Evolutionary conservation across 2,888 invertebrate species (phyloP).

Genomic region (Harmothoe impar): DNA sequence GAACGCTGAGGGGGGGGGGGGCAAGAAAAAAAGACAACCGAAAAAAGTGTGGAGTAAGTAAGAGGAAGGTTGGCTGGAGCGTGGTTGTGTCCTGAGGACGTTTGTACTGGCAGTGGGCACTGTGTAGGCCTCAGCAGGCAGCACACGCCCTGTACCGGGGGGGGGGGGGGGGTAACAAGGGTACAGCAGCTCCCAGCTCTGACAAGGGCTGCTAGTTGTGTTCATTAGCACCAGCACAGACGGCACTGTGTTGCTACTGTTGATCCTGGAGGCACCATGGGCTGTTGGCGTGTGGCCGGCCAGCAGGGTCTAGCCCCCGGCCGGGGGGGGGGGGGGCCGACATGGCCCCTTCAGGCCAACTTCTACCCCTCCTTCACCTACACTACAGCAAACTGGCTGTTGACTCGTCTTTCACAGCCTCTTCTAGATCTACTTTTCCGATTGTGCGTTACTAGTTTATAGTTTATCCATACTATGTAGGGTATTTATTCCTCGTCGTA

Average conservation of each 20-base stretch:
- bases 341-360: too few species aligned
- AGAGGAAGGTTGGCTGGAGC: neutral
- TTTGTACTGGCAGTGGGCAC: conserved; percentile 15
- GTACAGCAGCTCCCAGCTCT: neutral
- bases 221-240: neutral
- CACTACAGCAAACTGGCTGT: too few species aligned
- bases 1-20: too few species aligned
- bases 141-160: neutral
- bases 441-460: too few species aligned
- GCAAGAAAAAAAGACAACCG: neutral
- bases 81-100: neutral
- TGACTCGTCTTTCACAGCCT: too few species aligned
- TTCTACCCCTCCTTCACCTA: too few species aligned
- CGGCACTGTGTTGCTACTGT: neutral
- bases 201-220: neutral
- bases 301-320: too few species aligned
- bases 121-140: neutral
- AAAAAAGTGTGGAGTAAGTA: neutral
- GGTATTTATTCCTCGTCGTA: too few species aligned
- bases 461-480: too few species aligned
- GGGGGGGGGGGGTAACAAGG: conserved; percentile 20
- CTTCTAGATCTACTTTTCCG: too few species aligned
- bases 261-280: conserved; percentile 22
- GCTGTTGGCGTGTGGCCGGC: neutral
- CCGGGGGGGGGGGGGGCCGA: too few species aligned